Base-by-base conservation (phyloP, 2,888 invertebrate genomes). In the Macrophya annulata region DNA sequence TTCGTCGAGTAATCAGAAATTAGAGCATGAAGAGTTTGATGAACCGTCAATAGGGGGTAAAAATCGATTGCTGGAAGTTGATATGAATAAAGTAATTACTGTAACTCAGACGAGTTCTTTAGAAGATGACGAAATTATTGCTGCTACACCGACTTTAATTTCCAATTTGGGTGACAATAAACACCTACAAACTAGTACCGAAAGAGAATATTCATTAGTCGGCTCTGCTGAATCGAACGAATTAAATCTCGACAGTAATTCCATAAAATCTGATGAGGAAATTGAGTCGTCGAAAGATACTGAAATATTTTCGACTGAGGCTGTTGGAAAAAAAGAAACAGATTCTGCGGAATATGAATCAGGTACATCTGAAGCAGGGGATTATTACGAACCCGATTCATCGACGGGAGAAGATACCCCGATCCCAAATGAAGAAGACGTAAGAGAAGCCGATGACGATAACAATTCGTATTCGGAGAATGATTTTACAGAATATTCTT, bases 341-440 rank as follows among this genome's bases (percentile, higher is more conserved):
- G 72, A 15, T 17, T 68, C 68, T 68, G 31, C 68, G 37, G 43
- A 74, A 43, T 21, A 74, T n/a, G 43, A 31, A 43, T 74, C 72
- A 45, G 12, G 10, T n/a, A 12, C 21, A 45, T 74, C 10, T 43
- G 43, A 17, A 17, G 43, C 45, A 10, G 17, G 10, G 48, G 31
- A 55, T 48, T 12, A 74, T 45, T 45, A 74, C 74, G 25, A 48
- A 21, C 43, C 10, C 6, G 21, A 74, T 45, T 74, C 74, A 43
- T 45, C 43, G 25, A 74, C 5, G 10, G 45, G 12, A 45, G 10
- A n/a, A 21, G 8, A 74, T 25, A 43, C 45, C 48, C 12, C 3
- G 12, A 74, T 21, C 1, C 74, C 5, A 43, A 74, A 45, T 21
- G 74, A 43, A 74, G 21, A 45, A 21, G 45, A n/a, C 15, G 9